Base-by-base conservation (phyloP, 2,888 invertebrate genomes). In the Phrixothrix hirtus region DNA sequence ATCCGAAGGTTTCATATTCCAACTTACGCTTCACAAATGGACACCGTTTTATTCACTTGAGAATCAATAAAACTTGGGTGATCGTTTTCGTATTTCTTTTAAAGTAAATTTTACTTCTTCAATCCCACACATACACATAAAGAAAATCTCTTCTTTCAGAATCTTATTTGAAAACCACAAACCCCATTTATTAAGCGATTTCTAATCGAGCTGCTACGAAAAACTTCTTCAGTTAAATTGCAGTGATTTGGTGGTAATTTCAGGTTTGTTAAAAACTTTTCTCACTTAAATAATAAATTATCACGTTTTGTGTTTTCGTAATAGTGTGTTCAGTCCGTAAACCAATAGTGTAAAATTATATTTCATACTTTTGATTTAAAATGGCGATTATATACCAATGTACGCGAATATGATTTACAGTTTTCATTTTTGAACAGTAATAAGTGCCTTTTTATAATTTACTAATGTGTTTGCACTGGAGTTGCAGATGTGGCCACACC, bases 21-120 rank as follows among this genome's bases (percentile, higher is more conserved):
- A n/a, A n/a, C n/a, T n/a, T n/a, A n/a, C n/a, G n/a, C n/a, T n/a
- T n/a, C n/a, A n/a, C 21, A 41, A 45, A 36, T 25, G 45, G 36
- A 45, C 36, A 29, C 17, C 29, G 36, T 17, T 32, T 41, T 41
- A 17, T 39, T 51, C 36, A 34, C 44, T 14, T 29, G 30, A 39
- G 44, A 51, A 51, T 51, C 51, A 45, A 51, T 51, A 44, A 51
- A 41, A 45, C 39, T 45, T 51, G 27, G 14, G 39, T 15, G 32
- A 51, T 45, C 32, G 51, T 29, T 39, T 51, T 17, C 39, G 32
- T 26, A 39, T 47, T 39, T 32, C 31, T 39, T 45, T 39, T 39
- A 47, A 39, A 47, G 26, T 14, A 47, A 34, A 45, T 45, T 45
- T 30, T 15, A 32, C 25, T 26, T 31, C 35, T 37, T 4, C 26